These are phyloP conservation scores for Actinopyga echinites DNA, from an alignment of 53 echinoderm and acorn worm genomes.

Conservation along the genomic window DNA sequence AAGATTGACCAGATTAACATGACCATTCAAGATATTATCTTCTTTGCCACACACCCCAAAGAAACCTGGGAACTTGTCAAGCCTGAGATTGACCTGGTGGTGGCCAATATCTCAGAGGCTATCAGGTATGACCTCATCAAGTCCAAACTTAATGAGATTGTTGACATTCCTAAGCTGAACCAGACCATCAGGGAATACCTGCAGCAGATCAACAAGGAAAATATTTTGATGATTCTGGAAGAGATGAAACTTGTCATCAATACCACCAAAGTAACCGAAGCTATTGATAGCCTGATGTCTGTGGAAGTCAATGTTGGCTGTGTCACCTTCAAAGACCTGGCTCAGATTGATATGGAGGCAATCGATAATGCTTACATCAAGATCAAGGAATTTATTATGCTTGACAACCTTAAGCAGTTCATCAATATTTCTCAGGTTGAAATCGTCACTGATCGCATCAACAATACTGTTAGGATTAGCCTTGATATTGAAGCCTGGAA, in stretches of 20 bases:
- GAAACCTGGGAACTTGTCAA: constrained; percentile 59
- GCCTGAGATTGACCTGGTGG: constrained; percentile 4
- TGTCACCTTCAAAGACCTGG: constrained; percentile 16
- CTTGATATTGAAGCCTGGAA: constrained; percentile 44
- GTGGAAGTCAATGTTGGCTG: constrained; percentile 26
- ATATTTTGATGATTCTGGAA: constrained; percentile 6
- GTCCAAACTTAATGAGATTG: constrained; percentile 35
- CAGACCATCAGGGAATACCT: constrained; percentile 10
- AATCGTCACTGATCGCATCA: neutral
- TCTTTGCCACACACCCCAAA: constrained; percentile 29
- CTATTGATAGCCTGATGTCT: neutral
- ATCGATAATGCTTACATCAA: constrained; percentile 11
- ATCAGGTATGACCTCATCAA: constrained; percentile 49
- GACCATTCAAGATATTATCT: constrained; percentile 29
- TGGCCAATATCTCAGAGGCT: constrained; percentile 60
- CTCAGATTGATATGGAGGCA: constrained; percentile 13
- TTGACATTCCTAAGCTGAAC: constrained; percentile 37
- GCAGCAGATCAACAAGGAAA: constrained; percentile 20
- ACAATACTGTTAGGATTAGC: neutral
- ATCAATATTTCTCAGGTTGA: constrained; percentile 37
- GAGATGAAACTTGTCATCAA: constrained; percentile 26
- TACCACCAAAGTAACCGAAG: neutral
- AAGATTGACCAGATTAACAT: constrained; percentile 16
- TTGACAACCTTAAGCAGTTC: constrained; percentile 39
- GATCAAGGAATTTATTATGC: neutral